phyloP scores from a whole-genome alignment of 2,113 vertebrate species.

The Syngnathus scovelli region DNA sequence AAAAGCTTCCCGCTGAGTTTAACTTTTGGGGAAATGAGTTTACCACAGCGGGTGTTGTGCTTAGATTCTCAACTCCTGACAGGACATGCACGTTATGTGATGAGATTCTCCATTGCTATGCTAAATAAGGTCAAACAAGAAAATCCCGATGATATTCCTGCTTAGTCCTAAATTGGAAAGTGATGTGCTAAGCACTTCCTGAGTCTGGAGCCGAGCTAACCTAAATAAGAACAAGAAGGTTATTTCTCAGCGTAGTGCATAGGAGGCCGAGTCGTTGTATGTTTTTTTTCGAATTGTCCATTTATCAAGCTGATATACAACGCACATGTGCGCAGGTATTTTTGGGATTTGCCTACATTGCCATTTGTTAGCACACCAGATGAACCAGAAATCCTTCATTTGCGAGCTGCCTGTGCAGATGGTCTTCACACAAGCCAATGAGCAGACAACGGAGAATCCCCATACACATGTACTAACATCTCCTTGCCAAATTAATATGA shows the following conservation, averaged over 20 bases:
- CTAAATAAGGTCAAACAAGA: slow-evolving; percentile 14
- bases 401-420: slow-evolving; percentile 49
- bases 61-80: slow-evolving; percentile 21
- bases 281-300: background rate
- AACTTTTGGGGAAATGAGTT: slow-evolving; percentile 37
- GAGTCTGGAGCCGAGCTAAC: slow-evolving; percentile 14
- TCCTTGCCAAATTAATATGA: background rate
- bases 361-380: slow-evolving; percentile 32
- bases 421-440: slow-evolving; percentile 31
- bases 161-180: slow-evolving; percentile 15
- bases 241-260: slow-evolving; percentile 27
- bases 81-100: slow-evolving; percentile 3
- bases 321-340: slow-evolving; percentile 1
- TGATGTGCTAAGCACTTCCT: slow-evolving; percentile 32
- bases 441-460: slow-evolving; percentile 5
- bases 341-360: background rate
- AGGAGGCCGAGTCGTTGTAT: slow-evolving; percentile 15
- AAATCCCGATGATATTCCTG: background rate
- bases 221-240: slow-evolving; percentile 22
- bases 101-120: background rate
- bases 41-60: slow-evolving; percentile 29
- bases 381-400: slow-evolving; percentile 50
- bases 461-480: slow-evolving; percentile 13
- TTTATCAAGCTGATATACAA: background rate
- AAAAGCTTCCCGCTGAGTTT: slow-evolving; percentile 20